A percentile compares a stretch with the other conserved stretches of the same genome.
phyloP scores from a whole-genome alignment of 2,888 invertebrate species.

The Timandra comae region DNA sequence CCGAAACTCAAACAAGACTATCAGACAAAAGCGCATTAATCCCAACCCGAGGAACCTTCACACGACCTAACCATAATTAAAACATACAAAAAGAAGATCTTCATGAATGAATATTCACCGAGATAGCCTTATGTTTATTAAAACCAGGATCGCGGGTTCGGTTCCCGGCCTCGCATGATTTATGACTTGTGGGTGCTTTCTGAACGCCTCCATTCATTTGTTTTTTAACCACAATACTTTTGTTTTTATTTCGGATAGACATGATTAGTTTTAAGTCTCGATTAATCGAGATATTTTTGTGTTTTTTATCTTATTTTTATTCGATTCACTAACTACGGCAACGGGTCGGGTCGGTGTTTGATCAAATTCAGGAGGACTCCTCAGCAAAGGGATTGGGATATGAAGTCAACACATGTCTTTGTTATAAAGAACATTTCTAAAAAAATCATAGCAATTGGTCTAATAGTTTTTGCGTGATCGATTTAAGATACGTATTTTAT shows the following conservation, averaged over 20 bases:
- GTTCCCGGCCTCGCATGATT: slow-evolving; percentile 59
- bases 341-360: too few species aligned
- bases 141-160: slow-evolving; percentile 53
- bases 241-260: slow-evolving; percentile 56
- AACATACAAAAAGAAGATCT: slow-evolving; percentile 53
- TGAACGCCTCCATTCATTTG: slow-evolving; percentile 69
- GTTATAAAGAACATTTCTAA: too few species aligned
- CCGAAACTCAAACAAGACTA: too few species aligned
- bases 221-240: slow-evolving; percentile 46
- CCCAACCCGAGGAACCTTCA: slow-evolving; percentile 51
- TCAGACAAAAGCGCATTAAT: too few species aligned
- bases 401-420: too few species aligned
- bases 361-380: too few species aligned
- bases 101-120: slow-evolving; percentile 63
- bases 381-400: too few species aligned
- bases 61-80: slow-evolving; percentile 66
- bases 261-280: slow-evolving; percentile 71
- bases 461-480: too few species aligned
- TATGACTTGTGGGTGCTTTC: slow-evolving; percentile 53
- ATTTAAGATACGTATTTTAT: too few species aligned
- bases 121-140: slow-evolving; percentile 70
- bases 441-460: too few species aligned
- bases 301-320: too few species aligned
- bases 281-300: slow-evolving; percentile 47
- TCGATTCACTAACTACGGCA: too few species aligned